Evolutionary conservation across 1,140 invertebrate species (phyloP).

Genomic region (Conus betulinus): DNA sequence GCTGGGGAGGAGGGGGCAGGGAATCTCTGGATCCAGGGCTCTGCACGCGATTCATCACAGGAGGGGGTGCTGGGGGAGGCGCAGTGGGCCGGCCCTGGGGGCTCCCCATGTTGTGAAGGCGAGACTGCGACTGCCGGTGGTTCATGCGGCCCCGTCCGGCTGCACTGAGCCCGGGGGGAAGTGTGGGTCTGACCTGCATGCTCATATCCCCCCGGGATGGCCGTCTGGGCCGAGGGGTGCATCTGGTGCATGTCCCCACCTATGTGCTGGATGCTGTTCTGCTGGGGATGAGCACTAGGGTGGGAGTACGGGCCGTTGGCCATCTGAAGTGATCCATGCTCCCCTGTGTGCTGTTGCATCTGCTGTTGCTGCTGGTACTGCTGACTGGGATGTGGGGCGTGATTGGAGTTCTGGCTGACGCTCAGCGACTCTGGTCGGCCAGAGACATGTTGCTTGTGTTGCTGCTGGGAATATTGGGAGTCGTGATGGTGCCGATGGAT

Average conservation of each 20-base stretch:
- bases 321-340: conserved; percentile 5
- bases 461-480: background rate
- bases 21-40: conserved; percentile 80
- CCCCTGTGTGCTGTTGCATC: conserved; percentile 62
- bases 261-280: conserved; percentile 7
- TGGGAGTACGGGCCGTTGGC: conserved; percentile 43
- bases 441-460: background rate
- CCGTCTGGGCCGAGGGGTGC: background rate
- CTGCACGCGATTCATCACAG: conserved; percentile 83
- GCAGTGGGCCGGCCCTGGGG: conserved; percentile 63
- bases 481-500: background rate
- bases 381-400: conserved; percentile 11
- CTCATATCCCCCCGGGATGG: background rate
- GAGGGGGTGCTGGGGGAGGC: conserved; percentile 78
- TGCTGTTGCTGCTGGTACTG: conserved; percentile 73
- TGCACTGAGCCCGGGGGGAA: too few relatives aligned
- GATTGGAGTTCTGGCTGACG: conserved; percentile 27
- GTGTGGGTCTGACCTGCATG: background rate
- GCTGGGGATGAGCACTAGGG: conserved; percentile 21
- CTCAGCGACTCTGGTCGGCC: conserved; percentile 14
- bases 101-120: conserved; percentile 39
- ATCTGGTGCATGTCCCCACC: background rate
- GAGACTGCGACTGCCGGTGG: background rate
- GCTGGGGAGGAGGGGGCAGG: conserved; percentile 79
- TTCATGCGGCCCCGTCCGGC: background rate